phyloP scores from a whole-genome alignment of 1,140 invertebrate species.

The Leptinotarsa undecemlineata region DNA sequence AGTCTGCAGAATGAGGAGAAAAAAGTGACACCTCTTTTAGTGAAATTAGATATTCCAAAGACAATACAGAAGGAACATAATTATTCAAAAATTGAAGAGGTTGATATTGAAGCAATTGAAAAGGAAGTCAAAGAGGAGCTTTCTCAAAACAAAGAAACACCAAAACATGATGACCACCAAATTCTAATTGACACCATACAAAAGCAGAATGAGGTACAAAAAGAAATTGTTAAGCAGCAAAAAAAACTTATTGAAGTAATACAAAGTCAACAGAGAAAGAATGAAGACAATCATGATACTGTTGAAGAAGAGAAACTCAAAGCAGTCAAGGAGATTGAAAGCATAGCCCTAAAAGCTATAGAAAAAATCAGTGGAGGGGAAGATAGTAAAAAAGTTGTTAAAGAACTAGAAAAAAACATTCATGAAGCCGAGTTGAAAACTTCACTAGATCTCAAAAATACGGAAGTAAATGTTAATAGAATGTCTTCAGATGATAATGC shows the following conservation, averaged over 20 bases:
- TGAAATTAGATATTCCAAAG: neutral
- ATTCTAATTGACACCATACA: conserved; percentile 61
- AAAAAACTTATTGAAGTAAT: conserved; percentile 52
- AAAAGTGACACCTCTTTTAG: neutral
- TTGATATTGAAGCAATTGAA: conserved; percentile 57
- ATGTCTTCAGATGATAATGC: neutral
- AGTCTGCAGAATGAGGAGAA: conserved; percentile 10
- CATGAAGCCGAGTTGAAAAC: conserved; percentile 26
- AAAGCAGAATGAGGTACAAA: conserved; percentile 60
- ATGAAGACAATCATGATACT: conserved; percentile 37
- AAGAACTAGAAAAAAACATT: conserved; percentile 33
- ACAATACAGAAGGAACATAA: neutral
- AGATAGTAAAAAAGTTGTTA: conserved; percentile 36
- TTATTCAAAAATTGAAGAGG: conserved; percentile 41
- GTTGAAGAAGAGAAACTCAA: conserved; percentile 44
- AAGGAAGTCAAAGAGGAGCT: conserved; percentile 60
- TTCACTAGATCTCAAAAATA: neutral
- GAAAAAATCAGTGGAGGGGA: conserved; percentile 46
- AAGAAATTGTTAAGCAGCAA: conserved; percentile 57
- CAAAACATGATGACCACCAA: conserved; percentile 55
- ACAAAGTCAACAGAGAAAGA: conserved; percentile 39
- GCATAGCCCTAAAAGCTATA: conserved; percentile 48
- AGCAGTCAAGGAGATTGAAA: conserved; percentile 48
- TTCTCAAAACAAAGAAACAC: conserved; percentile 52
- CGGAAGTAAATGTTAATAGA: conserved; percentile 1